phyloP scores from a whole-genome alignment of 2,113 vertebrate genomes.

The Sylvietta virens region DNA sequence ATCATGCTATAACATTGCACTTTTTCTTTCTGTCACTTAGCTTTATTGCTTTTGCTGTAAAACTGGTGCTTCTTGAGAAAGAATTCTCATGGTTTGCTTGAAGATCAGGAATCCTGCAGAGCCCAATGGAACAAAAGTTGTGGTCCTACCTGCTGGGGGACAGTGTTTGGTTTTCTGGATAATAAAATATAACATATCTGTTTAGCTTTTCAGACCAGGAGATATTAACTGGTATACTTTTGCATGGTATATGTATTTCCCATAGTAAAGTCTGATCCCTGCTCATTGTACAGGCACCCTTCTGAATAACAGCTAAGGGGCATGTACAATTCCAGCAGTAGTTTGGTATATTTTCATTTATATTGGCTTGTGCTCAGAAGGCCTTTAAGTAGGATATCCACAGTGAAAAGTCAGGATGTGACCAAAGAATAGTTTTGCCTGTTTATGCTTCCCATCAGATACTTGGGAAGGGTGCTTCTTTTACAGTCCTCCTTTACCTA shows the following conservation, averaged over 20 bases:
- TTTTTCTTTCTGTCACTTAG: neutral
- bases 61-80: neutral
- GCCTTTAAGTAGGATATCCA: neutral
- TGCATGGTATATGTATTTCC: neutral
- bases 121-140: neutral
- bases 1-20: neutral
- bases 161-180: neutral
- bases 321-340: neutral
- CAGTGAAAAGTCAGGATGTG: neutral
- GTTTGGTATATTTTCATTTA: neutral
- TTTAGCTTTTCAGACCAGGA: neutral
- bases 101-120: neutral
- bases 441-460: neutral
- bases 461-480: neutral
- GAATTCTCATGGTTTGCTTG: neutral
- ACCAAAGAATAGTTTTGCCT: neutral
- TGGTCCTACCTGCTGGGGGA: accelerated
- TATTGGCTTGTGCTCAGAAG: neutral
- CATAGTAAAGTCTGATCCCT: neutral
- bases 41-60: neutral
- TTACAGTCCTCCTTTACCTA: neutral
- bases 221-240: neutral
- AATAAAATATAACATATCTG: neutral
- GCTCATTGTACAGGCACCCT: neutral
- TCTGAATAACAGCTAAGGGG: neutral